Percentiles rank a stretch among this genome's conserved stretches.
These are phyloP conservation scores for Hippocampus mohnikei DNA, from an alignment of 2,113 vertebrate species.

Conservation along the genomic window DNA sequence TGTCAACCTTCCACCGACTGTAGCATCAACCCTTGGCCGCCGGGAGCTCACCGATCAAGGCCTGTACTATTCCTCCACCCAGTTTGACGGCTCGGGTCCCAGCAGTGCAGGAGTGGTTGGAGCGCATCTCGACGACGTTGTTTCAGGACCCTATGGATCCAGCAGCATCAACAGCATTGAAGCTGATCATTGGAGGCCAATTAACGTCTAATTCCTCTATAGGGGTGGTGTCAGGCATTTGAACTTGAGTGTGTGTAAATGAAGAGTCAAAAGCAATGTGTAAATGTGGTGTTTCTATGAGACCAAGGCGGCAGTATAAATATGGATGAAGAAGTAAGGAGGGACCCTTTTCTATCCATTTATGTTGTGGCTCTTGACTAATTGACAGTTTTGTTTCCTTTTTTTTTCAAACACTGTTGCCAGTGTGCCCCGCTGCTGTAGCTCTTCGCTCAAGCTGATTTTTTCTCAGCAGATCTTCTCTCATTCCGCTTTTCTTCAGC, in stretches of 20 bases:
- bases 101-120: constrained; percentile 81
- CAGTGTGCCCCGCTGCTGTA: constrained; percentile 43
- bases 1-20: constrained; percentile 89
- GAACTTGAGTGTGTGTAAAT: constrained; percentile 18
- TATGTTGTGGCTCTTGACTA: constrained; percentile 34
- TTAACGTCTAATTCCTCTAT: constrained; percentile 74
- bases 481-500: constrained; percentile 29
- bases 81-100: constrained; percentile 84
- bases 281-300: constrained; percentile 8
- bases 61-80: constrained; percentile 87
- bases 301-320: constrained; percentile 8
- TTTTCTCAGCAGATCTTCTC: constrained; percentile 17
- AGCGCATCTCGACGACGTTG: constrained; percentile 88
- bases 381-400: constrained; percentile 5
- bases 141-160: constrained; percentile 82
- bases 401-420: constrained; percentile 42
- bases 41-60: constrained; percentile 80
- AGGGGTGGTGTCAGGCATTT: constrained; percentile 3
- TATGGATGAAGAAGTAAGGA: constrained; percentile 3
- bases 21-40: constrained; percentile 79
- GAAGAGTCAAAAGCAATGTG: not conserved
- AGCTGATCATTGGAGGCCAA: constrained; percentile 89
- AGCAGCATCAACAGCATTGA: constrained; percentile 89
- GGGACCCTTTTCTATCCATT: constrained; percentile 18
- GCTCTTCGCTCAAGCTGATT: constrained; percentile 22